phyloP scores from a whole-genome alignment of 2,113 vertebrate species.

The Gymnorhina tibicen region DNA sequence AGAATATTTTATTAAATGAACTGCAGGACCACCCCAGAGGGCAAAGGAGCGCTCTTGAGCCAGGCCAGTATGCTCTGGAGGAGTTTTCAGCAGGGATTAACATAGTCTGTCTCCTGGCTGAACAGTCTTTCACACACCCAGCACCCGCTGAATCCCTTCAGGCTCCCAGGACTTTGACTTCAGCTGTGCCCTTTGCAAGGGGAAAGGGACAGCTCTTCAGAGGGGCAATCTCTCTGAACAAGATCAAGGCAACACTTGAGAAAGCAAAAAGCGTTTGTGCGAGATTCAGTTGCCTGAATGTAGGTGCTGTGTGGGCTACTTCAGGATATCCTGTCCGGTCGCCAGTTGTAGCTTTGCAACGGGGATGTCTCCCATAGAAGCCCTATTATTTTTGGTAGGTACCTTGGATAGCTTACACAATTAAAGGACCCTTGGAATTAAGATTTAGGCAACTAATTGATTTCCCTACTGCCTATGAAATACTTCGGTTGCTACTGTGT shows the following conservation, averaged over 20 bases:
- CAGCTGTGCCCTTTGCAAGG: accelerated
- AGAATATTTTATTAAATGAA: not conserved
- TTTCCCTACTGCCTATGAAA: not conserved
- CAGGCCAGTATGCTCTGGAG: not conserved
- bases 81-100: not conserved
- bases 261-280: not conserved
- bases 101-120: not conserved
- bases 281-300: not conserved
- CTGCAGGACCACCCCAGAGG: not conserved
- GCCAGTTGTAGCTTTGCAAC: not conserved
- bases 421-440: not conserved
- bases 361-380: not conserved
- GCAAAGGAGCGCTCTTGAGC: not conserved
- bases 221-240: not conserved
- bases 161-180: not conserved
- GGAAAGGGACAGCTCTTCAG: not conserved
- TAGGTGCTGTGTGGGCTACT: not conserved
- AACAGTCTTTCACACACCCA: not conserved
- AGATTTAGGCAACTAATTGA: not conserved
- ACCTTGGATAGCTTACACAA: not conserved
- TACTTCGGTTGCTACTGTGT: not conserved
- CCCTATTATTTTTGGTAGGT: not conserved
- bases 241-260: not conserved
- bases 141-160: accelerated
- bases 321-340: not conserved